phyloP scores from a whole-genome alignment of 2,888 invertebrate species.

The Allygus modestus region DNA sequence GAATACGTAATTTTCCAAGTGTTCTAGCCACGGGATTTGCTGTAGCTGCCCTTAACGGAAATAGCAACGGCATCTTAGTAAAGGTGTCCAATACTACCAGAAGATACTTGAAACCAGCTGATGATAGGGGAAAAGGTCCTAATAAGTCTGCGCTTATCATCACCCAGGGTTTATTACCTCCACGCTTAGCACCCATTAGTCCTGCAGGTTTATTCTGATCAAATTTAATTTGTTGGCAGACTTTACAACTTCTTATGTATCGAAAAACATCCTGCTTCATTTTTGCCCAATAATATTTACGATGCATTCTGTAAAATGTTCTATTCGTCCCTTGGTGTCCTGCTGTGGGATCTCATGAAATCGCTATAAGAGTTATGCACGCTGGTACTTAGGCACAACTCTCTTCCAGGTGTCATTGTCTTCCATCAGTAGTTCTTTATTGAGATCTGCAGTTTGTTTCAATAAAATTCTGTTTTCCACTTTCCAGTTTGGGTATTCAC shows the following conservation, averaged over 20 bases:
- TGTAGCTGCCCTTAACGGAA: constrained; percentile 68
- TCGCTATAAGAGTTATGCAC: not conserved
- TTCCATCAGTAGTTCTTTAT: not conserved
- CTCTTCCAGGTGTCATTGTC: not conserved
- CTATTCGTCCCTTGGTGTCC: constrained; percentile 34
- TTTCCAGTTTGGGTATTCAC: not conserved
- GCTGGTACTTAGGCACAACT: not conserved
- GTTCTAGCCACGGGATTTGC: constrained; percentile 43
- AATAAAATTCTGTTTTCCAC: not conserved
- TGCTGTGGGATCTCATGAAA: constrained; percentile 46
- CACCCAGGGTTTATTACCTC: not conserved
- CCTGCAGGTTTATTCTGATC: constrained; percentile 26
- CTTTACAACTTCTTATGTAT: constrained; percentile 22
- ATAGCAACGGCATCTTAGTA: constrained; percentile 68
- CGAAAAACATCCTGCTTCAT: not conserved
- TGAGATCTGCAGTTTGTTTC: no score
- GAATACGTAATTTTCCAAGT: constrained; percentile 35
- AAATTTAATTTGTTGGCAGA: constrained; percentile 3
- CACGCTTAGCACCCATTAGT: constrained; percentile 4
- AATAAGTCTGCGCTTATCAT: constrained; percentile 69
- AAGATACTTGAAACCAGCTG: constrained; percentile 68
- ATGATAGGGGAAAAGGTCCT: constrained; percentile 71
- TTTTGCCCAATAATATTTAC: constrained; percentile 46
- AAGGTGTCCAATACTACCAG: constrained; percentile 70
- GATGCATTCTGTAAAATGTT: not conserved